phyloP scores from a whole-genome alignment of 2,797 vertebrate genomes.

The Cryptoprocta ferox region DNA sequence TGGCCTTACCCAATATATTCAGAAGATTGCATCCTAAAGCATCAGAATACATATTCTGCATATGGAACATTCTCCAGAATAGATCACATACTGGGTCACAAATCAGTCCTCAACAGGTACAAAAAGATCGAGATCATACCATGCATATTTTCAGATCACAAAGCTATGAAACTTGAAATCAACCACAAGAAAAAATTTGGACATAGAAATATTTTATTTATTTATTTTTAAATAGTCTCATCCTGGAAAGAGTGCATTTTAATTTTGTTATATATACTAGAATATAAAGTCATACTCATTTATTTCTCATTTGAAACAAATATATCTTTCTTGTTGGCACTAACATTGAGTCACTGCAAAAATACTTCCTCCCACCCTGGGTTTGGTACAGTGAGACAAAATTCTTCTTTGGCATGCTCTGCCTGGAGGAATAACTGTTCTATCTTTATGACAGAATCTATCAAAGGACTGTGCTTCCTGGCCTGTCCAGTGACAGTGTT shows the following conservation, averaged over 20 bases:
- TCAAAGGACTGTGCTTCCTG: neutral
- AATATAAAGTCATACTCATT: neutral
- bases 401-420: neutral
- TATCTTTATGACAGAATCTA: conserved; percentile 2
- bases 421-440: neutral
- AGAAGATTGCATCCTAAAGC: too few relatives aligned
- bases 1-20: too few relatives aligned
- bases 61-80: too few relatives aligned
- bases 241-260: neutral
- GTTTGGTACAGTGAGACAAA: neutral
- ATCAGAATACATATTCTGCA: too few relatives aligned
- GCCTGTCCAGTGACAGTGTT: neutral
- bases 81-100: too few relatives aligned
- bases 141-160: too few relatives aligned
- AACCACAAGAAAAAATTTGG: neutral
- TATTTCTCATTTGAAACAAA: conserved; percentile 38
- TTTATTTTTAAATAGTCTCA: conserved; percentile 33
- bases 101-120: too few relatives aligned
- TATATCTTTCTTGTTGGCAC: neutral
- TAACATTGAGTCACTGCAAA: conserved; percentile 4
- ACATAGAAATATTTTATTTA: conserved; percentile 4
- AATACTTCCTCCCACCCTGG: neutral
- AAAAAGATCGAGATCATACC: too few relatives aligned
- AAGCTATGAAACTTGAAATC: too few relatives aligned
- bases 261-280: neutral